Evolutionary conservation across 2,113 vertebrate species (phyloP).

Genomic region (Aptenodytes patagonicus): DNA sequence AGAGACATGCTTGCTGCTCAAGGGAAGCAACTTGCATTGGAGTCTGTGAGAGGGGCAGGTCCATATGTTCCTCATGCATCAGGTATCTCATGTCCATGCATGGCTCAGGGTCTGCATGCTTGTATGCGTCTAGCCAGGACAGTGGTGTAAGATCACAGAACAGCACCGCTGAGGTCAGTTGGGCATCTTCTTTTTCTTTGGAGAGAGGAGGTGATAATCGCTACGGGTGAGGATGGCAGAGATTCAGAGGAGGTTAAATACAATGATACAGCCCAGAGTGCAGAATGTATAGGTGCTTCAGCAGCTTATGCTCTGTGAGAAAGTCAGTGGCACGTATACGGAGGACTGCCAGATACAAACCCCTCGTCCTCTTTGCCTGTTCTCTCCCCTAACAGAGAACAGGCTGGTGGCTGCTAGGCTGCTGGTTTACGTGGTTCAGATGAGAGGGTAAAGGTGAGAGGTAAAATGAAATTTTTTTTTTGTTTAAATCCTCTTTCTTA

Average conservation of each 20-base stretch:
- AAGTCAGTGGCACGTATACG: rapidly evolving
- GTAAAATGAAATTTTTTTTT: not conserved
- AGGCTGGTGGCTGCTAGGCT: not conserved
- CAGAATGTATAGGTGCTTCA: rapidly evolving
- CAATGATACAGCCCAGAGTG: rapidly evolving
- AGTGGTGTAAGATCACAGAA: not conserved
- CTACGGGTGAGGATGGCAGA: not conserved
- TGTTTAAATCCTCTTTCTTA: not conserved
- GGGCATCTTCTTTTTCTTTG: not conserved
- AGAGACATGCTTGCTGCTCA: not conserved
- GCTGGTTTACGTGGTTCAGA: not conserved
- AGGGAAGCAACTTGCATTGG: not conserved
- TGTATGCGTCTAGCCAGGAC: rapidly evolving
- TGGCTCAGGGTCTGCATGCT: not conserved
- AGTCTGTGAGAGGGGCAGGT: not conserved
- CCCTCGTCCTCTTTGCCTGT: not conserved
- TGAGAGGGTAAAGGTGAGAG: not conserved
- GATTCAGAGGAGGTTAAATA: not conserved
- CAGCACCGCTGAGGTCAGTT: not conserved
- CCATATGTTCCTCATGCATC: rapidly evolving
- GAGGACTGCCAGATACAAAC: not conserved
- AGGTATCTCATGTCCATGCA: rapidly evolving
- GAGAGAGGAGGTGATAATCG: not conserved
- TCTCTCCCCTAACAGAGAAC: not conserved
- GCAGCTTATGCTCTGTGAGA: rapidly evolving